Evolutionary conservation across 2,797 vertebrate genomes (phyloP), one percentile per base, ranked within the genome.

Genomic region (Tokudaia muenninki): DNA sequence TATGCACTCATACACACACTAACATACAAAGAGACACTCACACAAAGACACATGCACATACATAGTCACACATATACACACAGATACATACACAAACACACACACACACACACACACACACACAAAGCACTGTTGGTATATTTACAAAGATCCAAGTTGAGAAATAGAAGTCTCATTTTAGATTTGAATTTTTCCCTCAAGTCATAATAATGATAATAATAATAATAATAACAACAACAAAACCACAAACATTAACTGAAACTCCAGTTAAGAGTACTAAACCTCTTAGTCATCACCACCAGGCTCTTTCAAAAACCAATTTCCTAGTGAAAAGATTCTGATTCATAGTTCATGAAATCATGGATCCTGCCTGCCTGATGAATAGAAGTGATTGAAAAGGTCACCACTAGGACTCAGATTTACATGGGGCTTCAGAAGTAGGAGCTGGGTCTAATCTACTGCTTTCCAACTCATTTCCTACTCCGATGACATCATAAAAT

Each of bases 101-200:
- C 41, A 63, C 37, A 77, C 8, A 70, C 5, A 29, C 34, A 34
- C 41, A 63, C 37, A 77, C 12, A 70, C 9, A 29, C 26, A 24
- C 34, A 55, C n/a, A 75, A 47, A 79, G 50, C 34, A 96, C 93
- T 2, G 2, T 95, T 47, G 74, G 91, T 90, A 17, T 98, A 95
- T 97, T 98, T 98, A 98, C 96, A 95, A 98, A 98, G 96, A 94
- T 96, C 44, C 67, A 95, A 96, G 94, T 91, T 97, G 96, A 97
- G 95, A 97, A 97, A 92, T 77, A 47, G 95, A 96, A 82, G 67
- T 72, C 91, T 97, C 97, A 97, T 97, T 98, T 98, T 98, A 97
- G 98, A 96, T 94, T 94, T 84, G 82, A 17, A 52, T 94, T 97
- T 96, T 95, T 63, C 94, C 96, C 94, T 97, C 94, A 92, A 96